phyloP scores from a whole-genome alignment of 92 coral and sea anemone species.

The Scolanthus callimorphus region DNA sequence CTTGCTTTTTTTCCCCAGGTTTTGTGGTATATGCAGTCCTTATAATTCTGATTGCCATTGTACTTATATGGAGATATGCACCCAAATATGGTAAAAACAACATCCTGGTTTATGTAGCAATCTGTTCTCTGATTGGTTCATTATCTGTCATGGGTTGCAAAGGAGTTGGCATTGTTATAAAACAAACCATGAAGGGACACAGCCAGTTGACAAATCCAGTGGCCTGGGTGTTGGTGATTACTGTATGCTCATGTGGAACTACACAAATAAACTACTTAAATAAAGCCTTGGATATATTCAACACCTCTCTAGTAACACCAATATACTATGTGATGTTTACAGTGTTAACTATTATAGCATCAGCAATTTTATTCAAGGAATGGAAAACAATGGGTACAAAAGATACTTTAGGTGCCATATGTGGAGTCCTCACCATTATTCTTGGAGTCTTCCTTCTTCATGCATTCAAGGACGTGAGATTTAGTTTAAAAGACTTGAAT shows the following conservation, averaged over 20 bases:
- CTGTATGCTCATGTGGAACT: constrained; percentile 76
- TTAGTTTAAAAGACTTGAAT: constrained; percentile 71
- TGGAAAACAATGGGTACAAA: constrained; percentile 85
- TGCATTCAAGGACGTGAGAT: constrained; percentile 89
- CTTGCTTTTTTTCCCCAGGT: constrained; percentile 37
- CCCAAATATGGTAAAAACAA: constrained; percentile 86
- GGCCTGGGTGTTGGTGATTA: constrained; percentile 76
- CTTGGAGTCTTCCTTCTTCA: constrained; percentile 94
- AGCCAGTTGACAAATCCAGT: constrained; percentile 81
- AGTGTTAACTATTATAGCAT: constrained; percentile 90
- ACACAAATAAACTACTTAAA: constrained; percentile 96
- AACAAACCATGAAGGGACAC: constrained; percentile 78
- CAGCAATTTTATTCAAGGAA: constrained; percentile 95
- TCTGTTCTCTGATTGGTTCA: constrained; percentile 95
- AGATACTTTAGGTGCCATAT: constrained; percentile 84
- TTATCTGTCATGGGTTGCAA: constrained; percentile 99
- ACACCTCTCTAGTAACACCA: constrained; percentile 93
- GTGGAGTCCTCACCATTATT: constrained; percentile 91
- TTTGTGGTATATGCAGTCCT: constrained; percentile 69
- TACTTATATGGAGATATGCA: constrained; percentile 79
- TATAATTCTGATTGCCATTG: constrained; percentile 58
- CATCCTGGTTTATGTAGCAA: constrained; percentile 86
- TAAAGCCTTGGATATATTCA: constrained; percentile 98
- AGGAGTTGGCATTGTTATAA: constrained; percentile 96
- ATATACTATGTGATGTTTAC: constrained; percentile 98